Evolutionary conservation across 2,113 vertebrate species (phyloP), one percentile per base, ranked within the genome.

Genomic region (Prunella fulvescens): DNA sequence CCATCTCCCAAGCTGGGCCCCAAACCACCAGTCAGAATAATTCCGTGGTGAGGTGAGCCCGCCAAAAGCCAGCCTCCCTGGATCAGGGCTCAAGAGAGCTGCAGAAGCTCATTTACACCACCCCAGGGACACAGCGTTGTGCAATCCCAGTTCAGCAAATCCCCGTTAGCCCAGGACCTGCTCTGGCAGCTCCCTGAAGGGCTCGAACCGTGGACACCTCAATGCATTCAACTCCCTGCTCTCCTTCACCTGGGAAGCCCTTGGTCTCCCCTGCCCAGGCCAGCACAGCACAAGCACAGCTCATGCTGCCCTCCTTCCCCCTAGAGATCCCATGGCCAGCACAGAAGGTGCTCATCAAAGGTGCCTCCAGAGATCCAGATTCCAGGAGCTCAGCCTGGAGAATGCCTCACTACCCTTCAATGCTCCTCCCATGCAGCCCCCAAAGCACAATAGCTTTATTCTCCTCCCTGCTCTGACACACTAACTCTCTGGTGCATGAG

Each of bases 191-290:
- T 72, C 71, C 44, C 37, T 3, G 51, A 66, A 78, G 35, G 23
- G 56, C 65, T 70, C 3, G 0, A 23, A 7, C 25, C 1, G 0
- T 4, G 14, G n/a, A 69, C 15, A 51, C 54, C 26, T 24, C 19
- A 10, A 4, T 0, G 3, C 39, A 58, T 60, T 45, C 64, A 19
- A 3, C 3, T 33, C 61, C 31, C n/a, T 0, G 0, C 44, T 51
- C 26, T 53, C 19, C 40, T 51, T 64, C 66, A 48, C 50, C 57
- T 56, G 53, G 73, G 47, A 56, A 67, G 31, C 33, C 37, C 64
- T 10, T 14, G 53, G 9, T 50, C 37, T 64, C 28, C 48, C 11
- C 40, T 28, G 60, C 62, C 12, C 71, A 58, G n/a, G 39, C 42
- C 60, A n/a, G 54, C 61, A 33, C 47, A 44, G 84, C 64, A 29